Base-by-base conservation (phyloP, 2,797 vertebrate species). In the Heteromormyrus szaboi region DNA sequence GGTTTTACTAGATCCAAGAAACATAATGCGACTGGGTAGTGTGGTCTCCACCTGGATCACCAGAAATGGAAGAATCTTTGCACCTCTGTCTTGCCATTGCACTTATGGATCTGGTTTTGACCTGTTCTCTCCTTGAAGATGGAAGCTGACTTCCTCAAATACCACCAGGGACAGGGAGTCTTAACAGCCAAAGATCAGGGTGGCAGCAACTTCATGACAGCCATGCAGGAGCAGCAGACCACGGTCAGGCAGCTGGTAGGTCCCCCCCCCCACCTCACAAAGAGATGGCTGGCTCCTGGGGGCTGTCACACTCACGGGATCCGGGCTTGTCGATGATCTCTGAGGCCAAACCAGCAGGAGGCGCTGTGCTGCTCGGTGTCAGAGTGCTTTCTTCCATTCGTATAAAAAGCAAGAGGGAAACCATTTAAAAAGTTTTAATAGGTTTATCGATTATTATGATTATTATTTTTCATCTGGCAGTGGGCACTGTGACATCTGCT, bases 181-280 rank as follows among this genome's bases (percentile, higher is more conserved):
- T 90, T 89, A 84, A 92, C 93, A 0, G 89, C 91, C 0, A 95
- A 94, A 90, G 94, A 95, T 12, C 93, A 93, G 2, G 46, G 91
- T 48, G 92, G 94, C 68, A 93, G 92, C 0, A 87, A 92, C 0
- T 96, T 95, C 91, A 93, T 96, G 41, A 92, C 92, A 0, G 53
- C 93, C 0, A 95, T 96, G 89, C 96, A 96, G 90, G 95, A 97
- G 90, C 97, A 97, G 88, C 97, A 97, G 92, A 95, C 94, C 3
- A 92, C 93, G 0, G 93, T 98, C 62, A 97, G 96, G 89, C 96
- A 97, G 92, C 94, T 97, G 92, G 98, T 98, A 93, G 93, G 50
- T 53, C 56, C 68, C 76, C 25, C 25, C 25, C 7, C 46, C 53
- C 53, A 68, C 7, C 41, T 44, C 1, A 53, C 51, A 53, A 14